These are phyloP conservation scores for Acanthaster planci DNA, from an alignment of 35 echinoderm and acorn worm species.

Conservation along the genomic window DNA sequence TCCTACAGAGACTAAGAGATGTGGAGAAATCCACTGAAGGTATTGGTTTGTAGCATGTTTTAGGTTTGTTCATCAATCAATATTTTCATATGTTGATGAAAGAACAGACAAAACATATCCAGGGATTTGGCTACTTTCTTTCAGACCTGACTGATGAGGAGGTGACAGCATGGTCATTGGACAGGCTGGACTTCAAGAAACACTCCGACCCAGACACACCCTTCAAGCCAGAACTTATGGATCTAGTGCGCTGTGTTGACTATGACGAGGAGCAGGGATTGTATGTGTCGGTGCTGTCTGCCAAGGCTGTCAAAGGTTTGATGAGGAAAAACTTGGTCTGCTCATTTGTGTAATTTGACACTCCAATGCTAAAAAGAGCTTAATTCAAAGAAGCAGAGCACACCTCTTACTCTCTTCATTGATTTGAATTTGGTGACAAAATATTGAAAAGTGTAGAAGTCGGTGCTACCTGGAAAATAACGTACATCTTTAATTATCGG, in stretches of 20 bases:
- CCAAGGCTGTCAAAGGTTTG: conserved; percentile 46
- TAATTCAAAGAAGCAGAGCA: not conserved
- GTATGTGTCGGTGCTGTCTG: conserved; percentile 37
- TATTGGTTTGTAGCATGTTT: not conserved
- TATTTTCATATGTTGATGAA: too few relatives aligned
- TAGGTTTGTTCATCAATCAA: too few relatives aligned
- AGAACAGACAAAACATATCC: too few relatives aligned
- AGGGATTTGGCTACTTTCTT: too few relatives aligned
- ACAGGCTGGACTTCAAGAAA: conserved; percentile 33
- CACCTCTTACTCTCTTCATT: too few relatives aligned
- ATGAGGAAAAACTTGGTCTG: not conserved
- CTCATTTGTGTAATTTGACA: not conserved
- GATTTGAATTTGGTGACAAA: too few relatives aligned
- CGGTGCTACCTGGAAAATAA: too few relatives aligned
- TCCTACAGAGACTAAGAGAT: not conserved
- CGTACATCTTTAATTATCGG: too few relatives aligned
- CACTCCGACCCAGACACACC: not conserved
- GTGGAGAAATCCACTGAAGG: not conserved
- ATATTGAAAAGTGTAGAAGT: too few relatives aligned
- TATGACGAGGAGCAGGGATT: conserved; percentile 57
- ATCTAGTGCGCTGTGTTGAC: conserved; percentile 44
- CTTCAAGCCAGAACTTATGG: conserved; percentile 10
- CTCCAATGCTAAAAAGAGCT: not conserved
- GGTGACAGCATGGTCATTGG: conserved; percentile 37
- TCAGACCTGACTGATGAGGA: conserved; percentile 26